Evolutionary conservation across 1,140 invertebrate species (phyloP), one percentile per base, ranked within the genome.

Genomic region (Zophobas atratus): DNA sequence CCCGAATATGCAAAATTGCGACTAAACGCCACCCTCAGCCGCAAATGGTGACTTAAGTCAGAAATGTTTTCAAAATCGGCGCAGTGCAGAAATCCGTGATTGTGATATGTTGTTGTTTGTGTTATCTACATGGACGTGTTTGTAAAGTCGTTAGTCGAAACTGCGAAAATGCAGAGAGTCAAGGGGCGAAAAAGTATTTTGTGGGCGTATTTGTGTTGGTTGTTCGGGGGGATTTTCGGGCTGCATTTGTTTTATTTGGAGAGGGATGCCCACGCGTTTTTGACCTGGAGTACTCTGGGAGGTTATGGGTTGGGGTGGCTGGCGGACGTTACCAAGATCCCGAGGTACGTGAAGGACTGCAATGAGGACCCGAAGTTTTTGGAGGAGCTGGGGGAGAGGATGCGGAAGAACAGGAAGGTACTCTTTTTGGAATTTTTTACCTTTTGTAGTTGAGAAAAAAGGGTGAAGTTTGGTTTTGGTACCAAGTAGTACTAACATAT

Each of bases 191-290:
- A 75, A 60, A 75, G 53, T 32, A 56, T 57, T 32, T 0, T 89
- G 96, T 78, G 95, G 95, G 43, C 97, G 97, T 97, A 97, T 86
- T 51, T 98, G 20, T 87, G 95, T 32, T 98, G 96, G 96, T 82
- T 96, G 0, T 88, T 96, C 77, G 95, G 95, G 39, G 97, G 97
- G 5, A 88, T 95, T 81, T 93, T 96, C 79, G 97, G 97, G 0
- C 86, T 96, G 1, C 97, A 99, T 88, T 96, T 98, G 85, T 91
- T 98, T 82, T 99, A 99, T 86, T 88, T 99, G 53, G 90, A 92
- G 55, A 88, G 97, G 73, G 96, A 98, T 86, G 89, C 92, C n/a
- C 97, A 99, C 83, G 97, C 94, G 0, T 95, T 98, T 83, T 88
- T 97, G 0, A 97, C 94, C 91, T 94, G 94, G 89, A 92, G 92